Percentiles rank a stretch among this genome's conserved stretches.
These are phyloP conservation scores for Caenorhabditis tropicalis DNA, from an alignment of 1,140 invertebrate species.

Conservation along the genomic window DNA sequence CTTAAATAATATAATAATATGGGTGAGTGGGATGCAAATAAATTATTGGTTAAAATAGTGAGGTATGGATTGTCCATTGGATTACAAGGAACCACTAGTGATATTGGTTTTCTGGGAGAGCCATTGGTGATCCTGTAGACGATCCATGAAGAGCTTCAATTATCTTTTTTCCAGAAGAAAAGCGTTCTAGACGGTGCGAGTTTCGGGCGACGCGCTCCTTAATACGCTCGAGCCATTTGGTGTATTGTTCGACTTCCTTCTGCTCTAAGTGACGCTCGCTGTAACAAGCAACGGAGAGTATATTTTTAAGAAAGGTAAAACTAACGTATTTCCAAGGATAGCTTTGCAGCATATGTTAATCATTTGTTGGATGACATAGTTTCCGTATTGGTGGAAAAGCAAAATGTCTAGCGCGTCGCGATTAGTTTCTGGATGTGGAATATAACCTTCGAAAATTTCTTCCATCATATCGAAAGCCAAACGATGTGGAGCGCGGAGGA, in stretches of 20 bases:
- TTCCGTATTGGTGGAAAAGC: slow-evolving; percentile 66
- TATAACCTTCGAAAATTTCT: slow-evolving; percentile 64
- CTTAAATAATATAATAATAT: not conserved
- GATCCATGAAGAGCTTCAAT: slow-evolving; percentile 9
- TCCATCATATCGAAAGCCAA: slow-evolving; percentile 58
- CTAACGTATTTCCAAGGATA: not conserved
- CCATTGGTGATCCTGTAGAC: not conserved
- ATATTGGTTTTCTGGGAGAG: not conserved
- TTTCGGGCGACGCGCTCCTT: not conserved
- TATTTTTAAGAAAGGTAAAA: not conserved
- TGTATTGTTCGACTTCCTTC: not conserved
- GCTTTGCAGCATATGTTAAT: slow-evolving; percentile 48
- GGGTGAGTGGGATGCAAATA: slow-evolving; percentile 1
- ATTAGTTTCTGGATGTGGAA: slow-evolving; percentile 50
- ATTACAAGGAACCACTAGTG: not conserved
- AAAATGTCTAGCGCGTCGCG: slow-evolving; percentile 58
- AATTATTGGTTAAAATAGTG: not conserved
- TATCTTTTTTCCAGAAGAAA: slow-evolving; percentile 50
- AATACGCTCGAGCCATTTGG: slow-evolving; percentile 36
- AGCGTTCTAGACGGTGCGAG: slow-evolving; percentile 2
- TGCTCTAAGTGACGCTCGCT: not conserved
- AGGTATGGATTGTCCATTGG: not conserved
- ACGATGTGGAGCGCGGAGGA: slow-evolving; percentile 48
- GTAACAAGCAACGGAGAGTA: not conserved
- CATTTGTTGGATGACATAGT: slow-evolving; percentile 64